Evolutionary conservation across 1,140 invertebrate species (phyloP), one percentile per base, ranked within the genome.

Genomic region (Leptinotarsa undecemlineata): DNA sequence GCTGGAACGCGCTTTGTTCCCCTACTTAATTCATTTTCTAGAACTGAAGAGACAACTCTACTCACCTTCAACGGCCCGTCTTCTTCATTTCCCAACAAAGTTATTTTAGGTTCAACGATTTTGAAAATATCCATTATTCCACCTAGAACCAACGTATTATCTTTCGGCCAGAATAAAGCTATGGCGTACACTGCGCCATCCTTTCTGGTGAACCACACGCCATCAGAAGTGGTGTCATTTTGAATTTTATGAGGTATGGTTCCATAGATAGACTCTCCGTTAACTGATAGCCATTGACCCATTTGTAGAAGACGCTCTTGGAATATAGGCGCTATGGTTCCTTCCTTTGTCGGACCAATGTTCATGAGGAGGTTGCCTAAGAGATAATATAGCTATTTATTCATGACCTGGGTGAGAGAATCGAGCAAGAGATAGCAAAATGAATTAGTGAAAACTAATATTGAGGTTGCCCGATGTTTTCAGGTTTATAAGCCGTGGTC

Each of bases 191-290:
- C 84, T 20, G 79, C 79, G 73, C 76, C 81, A n/a, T 79, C 79
- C 73, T 76, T 82, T 57, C 87, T 86, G 0, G 94, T 95, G 79
- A 94, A 95, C 94, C 94, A 95, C 26, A 96, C 90, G 79, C 89
- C 85, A 0, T 78, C 74, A n/a, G 91, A 91, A 0, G 89, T 19
- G 0, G 92, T 92, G 82, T 98, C 96, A 82, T 97, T 97, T 85
- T 96, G 96, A 79, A 88, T 85, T 48, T 83, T 86, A 92, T 93
- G 96, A 0, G 95, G 94, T 42, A 85, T 88, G 0, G 90, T 91
- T n/a, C 86, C 87, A 81, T 96, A 99, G 80, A 99, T 95, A 0
- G 94, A 95, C 84, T 97, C 93, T 3, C 95, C 96, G 83, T 98
- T 98, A 2, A 93, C 85, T 14, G 87, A 80, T 6, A 99, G 84